Conservation (phyloP, 1,140 invertebrate species). For the Hestina assimilis region DNA sequence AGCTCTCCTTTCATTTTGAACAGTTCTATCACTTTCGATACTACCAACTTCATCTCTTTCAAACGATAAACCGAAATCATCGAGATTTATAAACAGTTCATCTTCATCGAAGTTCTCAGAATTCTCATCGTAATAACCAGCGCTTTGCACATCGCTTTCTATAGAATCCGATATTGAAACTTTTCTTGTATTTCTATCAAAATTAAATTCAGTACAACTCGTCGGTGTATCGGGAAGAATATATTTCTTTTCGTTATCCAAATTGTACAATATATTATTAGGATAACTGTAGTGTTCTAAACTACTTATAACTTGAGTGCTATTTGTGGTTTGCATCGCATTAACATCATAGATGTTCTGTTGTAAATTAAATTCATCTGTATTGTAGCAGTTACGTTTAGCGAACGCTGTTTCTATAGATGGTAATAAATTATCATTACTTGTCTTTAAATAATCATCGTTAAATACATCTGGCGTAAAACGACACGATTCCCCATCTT, state of each 20-base stretch:
- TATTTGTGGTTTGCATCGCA: conserved; percentile 29
- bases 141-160: conserved; percentile 64
- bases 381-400: conserved; percentile 65
- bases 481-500: conserved; percentile 57
- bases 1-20: conserved; percentile 29
- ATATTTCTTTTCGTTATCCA: conserved; percentile 56
- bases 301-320: conserved; percentile 49
- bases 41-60: conserved; percentile 45
- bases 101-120: conserved; percentile 70
- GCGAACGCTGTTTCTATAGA: conserved; percentile 76
- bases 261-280: conserved; percentile 67
- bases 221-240: conserved; percentile 65
- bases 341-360: conserved; percentile 35
- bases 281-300: conserved; percentile 72
- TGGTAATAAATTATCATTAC: conserved; percentile 61
- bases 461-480: conserved; percentile 62
- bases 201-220: conserved; percentile 67
- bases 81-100: conserved; percentile 67
- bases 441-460: conserved; percentile 56
- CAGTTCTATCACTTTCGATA: conserved; percentile 19
- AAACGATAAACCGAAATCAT: conserved; percentile 62
- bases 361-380: conserved; percentile 45
- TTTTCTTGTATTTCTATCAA: conserved; percentile 57
- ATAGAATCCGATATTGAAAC: conserved; percentile 65
- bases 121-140: conserved; percentile 66